Conservation (phyloP, 2,113 vertebrate genomes). For the Amphiprion percula region DNA sequence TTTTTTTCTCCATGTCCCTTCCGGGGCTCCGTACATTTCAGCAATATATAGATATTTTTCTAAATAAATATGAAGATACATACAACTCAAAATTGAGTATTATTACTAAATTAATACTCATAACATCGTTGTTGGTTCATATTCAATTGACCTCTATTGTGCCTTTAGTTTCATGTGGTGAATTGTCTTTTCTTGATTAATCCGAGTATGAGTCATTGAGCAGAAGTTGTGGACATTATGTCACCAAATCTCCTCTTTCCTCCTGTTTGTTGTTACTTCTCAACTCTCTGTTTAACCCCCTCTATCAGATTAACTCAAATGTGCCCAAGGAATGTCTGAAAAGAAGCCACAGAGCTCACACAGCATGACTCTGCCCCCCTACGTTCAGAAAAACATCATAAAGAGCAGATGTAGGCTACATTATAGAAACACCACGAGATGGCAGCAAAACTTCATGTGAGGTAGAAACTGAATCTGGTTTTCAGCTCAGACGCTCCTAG, state of each 20-base stretch:
- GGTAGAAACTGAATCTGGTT: background rate
- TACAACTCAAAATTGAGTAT: no score
- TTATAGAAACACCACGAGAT: constrained; percentile 44
- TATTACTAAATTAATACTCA: no score
- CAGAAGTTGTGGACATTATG: background rate
- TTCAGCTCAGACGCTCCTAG: background rate
- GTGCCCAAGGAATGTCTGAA: no score
- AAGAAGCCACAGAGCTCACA: no score
- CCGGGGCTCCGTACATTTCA: no score
- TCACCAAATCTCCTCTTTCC: background rate
- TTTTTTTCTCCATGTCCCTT: no score
- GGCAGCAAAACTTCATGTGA: constrained; percentile 41
- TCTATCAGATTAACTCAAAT: no score
- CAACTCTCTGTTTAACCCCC: background rate
- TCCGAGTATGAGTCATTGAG: background rate
- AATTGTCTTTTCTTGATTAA: background rate
- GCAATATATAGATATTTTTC: no score
- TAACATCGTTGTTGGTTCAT: no score
- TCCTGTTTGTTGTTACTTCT: background rate
- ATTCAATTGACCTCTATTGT: no score
- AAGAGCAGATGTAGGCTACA: background rate
- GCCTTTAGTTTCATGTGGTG: no score
- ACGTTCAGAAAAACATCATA: background rate
- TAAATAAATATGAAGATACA: no score
- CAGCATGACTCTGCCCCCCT: background rate